Base-by-base conservation (phyloP, 2,888 invertebrate species). In the Eristalinus sepulchralis region DNA sequence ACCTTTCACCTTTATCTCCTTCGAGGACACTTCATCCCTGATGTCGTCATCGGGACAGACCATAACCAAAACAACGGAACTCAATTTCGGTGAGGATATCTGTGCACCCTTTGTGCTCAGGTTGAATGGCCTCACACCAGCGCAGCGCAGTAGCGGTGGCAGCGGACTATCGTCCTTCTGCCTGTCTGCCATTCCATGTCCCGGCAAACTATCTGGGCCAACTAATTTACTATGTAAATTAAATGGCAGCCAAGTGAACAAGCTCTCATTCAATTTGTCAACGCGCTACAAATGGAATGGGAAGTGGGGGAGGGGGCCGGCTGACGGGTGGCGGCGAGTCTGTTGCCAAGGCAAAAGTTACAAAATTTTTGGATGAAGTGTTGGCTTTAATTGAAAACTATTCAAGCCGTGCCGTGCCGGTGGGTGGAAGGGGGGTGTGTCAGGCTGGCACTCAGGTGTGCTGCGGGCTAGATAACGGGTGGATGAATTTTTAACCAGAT, bases 201-300 rank as follows among this genome's bases (percentile, higher is more conserved):
- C 47, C 39, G 24, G 20, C 31, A 82, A 81, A 76, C 77, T 82
- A 82, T 77, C 89, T 90, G 90, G 89, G 89, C 90, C 90, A 91
- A 91, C 91, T 91, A 91, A 90, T 90, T 90, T 90, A 89, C 90
- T 90, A 90, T 90, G 90, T 90, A 90, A 90, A 90, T 90, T 90
- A 90, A 90, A 90, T 90, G 91, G 90, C 90, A 91, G 90, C 89
- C 90, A 90, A 91, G 90, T 90, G 90, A 90, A 89, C 90, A 90
- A 89, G 90, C 90, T 76, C 68, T 80, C 75, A 80, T 75, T 84
- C 80, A 84, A 80, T 84, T 84, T 84, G 76, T 66, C 47, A 47
- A 5, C 47, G 47, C 8, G 8, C n/a, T n/a, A n/a, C n/a, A n/a
- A n/a, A n/a, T n/a, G n/a, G n/a, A n/a, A n/a, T 17, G 47, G 47